Base-by-base conservation (phyloP, 2,113 vertebrate species). In the Sialia sialis region DNA sequence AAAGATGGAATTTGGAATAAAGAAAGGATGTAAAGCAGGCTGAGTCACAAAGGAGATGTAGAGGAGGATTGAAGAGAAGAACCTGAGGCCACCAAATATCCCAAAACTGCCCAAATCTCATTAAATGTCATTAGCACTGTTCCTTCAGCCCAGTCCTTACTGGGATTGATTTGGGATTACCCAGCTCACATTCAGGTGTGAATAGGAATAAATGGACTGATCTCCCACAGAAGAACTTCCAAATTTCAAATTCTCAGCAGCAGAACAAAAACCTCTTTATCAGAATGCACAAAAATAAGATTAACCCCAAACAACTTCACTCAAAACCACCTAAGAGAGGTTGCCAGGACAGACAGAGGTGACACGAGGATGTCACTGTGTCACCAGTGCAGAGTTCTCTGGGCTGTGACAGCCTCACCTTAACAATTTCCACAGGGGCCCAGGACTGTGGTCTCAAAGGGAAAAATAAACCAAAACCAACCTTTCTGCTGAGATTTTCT, bases 31-130 rank as follows among this genome's bases (percentile, higher is more conserved):
- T 43, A 90, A 95, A 96, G 51, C 79, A 93, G 76, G 79, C 72
- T 95, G 95, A 94, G 68, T 93, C 94, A 94, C 83, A 96, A 90
- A 92, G 80, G 76, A 88, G 67, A 86, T 1, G 22, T 9, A 58
- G 70, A 83, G 44, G 79, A 90, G 41, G 75, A 68, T 14, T 34
- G 30, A 88, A 82, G 19, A 79, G 78, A 70, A 79, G 38, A 86
- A 68, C 94, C 59, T 32, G 76, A 84, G 60, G 79, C 56, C 80
- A 59, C 20, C 64, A 34, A 94, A 58, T 32, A 55, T 77, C 88
- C 78, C 82, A 41, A 68, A 93, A 72, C 30, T 64, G 39, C 16
- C 63, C 66, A 63, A 76, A 90, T 23, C 63, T 90, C 92, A 83
- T 86, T 46, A 86, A 22, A 36, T 49, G 22, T 83, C 88, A 83